Conservation (phyloP, 2,113 vertebrate genomes). For the Rhodinocichla rosea region DNA sequence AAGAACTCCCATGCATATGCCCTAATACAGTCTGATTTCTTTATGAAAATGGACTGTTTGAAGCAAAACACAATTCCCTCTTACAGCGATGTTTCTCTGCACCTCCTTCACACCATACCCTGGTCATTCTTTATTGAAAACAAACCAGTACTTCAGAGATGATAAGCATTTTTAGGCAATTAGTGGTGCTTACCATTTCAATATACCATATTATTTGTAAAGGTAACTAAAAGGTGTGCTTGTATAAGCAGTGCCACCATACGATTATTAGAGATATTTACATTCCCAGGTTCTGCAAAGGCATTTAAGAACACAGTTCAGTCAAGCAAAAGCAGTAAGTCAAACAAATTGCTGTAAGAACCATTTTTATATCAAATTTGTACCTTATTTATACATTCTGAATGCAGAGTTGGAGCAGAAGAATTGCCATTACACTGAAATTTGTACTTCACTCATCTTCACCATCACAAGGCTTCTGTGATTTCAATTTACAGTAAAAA, state of each 20-base stretch:
- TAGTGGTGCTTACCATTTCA: background rate
- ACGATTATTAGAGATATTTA: background rate
- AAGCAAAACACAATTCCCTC: background rate
- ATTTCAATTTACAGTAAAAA: background rate
- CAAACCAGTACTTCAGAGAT: background rate
- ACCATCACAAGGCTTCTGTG: background rate
- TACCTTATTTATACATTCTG: background rate
- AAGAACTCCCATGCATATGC: background rate
- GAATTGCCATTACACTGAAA: background rate
- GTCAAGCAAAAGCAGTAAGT: background rate
- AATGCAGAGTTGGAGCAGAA: background rate
- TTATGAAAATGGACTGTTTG: background rate
- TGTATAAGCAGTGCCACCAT: background rate
- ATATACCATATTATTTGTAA: constrained; percentile 1
- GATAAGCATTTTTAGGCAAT: background rate
- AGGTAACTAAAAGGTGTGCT: background rate
- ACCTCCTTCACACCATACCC: background rate
- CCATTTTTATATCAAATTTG: background rate
- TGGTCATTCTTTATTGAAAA: constrained; percentile 7
- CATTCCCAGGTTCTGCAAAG: background rate
- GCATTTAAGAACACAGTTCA: background rate
- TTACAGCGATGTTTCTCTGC: background rate
- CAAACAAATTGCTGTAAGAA: background rate
- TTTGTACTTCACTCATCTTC: background rate
- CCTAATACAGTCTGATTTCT: background rate